Evolutionary conservation across 1,140 invertebrate genomes (phyloP).

Genomic region (Proctacanthus coquilletti): DNA sequence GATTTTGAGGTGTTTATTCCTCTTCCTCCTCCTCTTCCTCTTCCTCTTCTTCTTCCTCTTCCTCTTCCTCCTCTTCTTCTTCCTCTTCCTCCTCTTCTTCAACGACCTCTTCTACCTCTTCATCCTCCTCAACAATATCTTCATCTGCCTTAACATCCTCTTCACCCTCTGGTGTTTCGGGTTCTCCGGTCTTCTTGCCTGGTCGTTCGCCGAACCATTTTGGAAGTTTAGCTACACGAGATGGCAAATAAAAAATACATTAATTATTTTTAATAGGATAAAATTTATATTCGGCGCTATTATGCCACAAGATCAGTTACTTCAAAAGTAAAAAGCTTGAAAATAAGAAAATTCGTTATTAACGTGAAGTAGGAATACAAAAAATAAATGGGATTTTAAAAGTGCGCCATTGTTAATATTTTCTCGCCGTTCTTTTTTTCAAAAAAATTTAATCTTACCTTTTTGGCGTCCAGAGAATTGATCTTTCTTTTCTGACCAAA

Average conservation of each 20-base stretch:
- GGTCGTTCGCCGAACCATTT: constrained; percentile 90
- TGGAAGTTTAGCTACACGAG: constrained; percentile 60
- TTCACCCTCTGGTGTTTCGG: constrained; percentile 75
- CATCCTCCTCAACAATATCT: constrained; percentile 53
- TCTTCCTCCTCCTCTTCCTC: constrained; percentile 50
- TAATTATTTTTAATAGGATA: too few species aligned
- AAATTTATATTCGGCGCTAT: too few species aligned
- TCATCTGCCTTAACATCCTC: constrained; percentile 65
- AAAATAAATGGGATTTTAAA: too few species aligned
- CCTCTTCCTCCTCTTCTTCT: constrained; percentile 50
- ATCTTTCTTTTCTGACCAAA: constrained; percentile 70
- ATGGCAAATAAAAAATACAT: constrained; percentile 2
- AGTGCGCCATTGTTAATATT: too few species aligned
- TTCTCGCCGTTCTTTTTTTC: too few species aligned
- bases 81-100: constrained; percentile 58
- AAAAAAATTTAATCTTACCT: constrained; percentile 62
- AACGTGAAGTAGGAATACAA: too few species aligned
- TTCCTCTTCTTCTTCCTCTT: constrained; percentile 57
- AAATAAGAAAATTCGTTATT: not conserved
- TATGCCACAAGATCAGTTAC: too few species aligned
- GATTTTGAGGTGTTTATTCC: constrained; percentile 22
- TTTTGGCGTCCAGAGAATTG: constrained; percentile 77
- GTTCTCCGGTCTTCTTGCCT: constrained; percentile 75
- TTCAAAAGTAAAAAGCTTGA: not conserved
- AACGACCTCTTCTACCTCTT: constrained; percentile 52